These are phyloP conservation scores for Grapholita molesta DNA, from an alignment of 1,140 invertebrate species.

Conservation along the genomic window DNA sequence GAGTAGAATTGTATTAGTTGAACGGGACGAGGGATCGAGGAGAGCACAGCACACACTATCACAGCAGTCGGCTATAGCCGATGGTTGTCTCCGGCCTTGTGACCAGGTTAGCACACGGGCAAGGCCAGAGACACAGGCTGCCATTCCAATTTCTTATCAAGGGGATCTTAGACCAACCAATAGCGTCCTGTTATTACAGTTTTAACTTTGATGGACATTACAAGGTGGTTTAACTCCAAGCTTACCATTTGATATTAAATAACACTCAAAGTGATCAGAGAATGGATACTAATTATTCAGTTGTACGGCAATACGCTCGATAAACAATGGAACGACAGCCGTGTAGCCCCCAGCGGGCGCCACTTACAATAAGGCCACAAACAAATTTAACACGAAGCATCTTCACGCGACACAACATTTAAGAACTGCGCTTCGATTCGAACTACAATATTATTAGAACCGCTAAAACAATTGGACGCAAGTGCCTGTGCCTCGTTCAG, in stretches of 20 bases:
- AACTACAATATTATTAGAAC: slow-evolving; percentile 34
- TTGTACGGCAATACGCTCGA: background rate
- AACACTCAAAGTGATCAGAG: background rate
- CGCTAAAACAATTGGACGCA: slow-evolving; percentile 42
- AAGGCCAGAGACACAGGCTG: slow-evolving; percentile 35
- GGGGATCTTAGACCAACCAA: background rate
- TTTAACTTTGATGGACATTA: too few relatives aligned
- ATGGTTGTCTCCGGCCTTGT: slow-evolving; percentile 21
- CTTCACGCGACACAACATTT: slow-evolving; percentile 38
- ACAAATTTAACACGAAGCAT: slow-evolving; percentile 62
- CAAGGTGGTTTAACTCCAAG: too few relatives aligned
- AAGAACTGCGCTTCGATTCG: slow-evolving; percentile 46
- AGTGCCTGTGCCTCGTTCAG: slow-evolving; percentile 40
- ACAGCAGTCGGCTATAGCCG: slow-evolving; percentile 60
- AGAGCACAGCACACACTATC: slow-evolving; percentile 72
- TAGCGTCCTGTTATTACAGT: too few relatives aligned
- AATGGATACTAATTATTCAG: background rate
- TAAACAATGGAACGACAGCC: background rate
- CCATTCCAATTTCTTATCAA: background rate
- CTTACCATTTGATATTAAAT: too few relatives aligned
- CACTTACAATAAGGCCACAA: slow-evolving; percentile 69
- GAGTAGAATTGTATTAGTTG: slow-evolving; percentile 28
- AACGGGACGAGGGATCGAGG: slow-evolving; percentile 40
- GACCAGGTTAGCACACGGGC: slow-evolving; percentile 15
- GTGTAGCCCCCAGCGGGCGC: slow-evolving; percentile 46